These are phyloP conservation scores for Cladopsammia gracilis DNA, from an alignment of 64 coral and sea anemone genomes.

Conservation along the genomic window DNA sequence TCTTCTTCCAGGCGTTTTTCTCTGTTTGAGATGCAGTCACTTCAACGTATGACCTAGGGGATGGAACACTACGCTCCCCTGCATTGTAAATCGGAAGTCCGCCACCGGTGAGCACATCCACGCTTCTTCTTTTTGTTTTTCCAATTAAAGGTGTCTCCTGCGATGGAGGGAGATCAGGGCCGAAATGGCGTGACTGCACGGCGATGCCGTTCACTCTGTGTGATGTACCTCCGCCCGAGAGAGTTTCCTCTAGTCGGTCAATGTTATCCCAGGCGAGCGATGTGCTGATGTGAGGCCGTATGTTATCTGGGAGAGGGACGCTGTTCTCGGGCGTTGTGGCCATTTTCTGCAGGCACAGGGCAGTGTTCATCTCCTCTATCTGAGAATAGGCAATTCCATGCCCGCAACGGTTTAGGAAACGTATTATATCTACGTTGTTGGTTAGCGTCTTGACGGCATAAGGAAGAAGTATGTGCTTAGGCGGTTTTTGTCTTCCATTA, in stretches of 20 bases:
- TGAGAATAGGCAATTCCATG: constrained; percentile 34
- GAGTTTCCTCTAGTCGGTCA: constrained; percentile 73
- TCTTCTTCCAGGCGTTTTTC: not conserved
- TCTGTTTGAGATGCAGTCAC: not conserved
- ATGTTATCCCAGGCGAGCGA: constrained; percentile 80
- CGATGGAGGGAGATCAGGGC: not conserved
- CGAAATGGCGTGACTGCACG: constrained; percentile 8
- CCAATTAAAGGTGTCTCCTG: not conserved
- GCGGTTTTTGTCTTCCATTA: too few relatives aligned
- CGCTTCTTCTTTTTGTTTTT: not conserved
- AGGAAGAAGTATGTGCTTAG: too few relatives aligned
- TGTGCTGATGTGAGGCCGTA: constrained; percentile 52
- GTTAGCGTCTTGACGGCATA: constrained; percentile 46
- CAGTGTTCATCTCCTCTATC: constrained; percentile 43
- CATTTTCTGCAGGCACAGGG: constrained; percentile 33
- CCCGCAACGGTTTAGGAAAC: constrained; percentile 37
- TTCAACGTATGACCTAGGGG: not conserved
- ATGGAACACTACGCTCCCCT: not conserved
- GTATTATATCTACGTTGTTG: constrained; percentile 43
- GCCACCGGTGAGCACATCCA: not conserved
- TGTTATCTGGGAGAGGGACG: constrained; percentile 35
- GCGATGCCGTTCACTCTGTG: constrained; percentile 31
- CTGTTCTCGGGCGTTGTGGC: constrained; percentile 21
- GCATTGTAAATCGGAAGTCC: constrained; percentile 19
- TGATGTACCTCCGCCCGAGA: constrained; percentile 17